Base-by-base conservation (phyloP, 1,140 invertebrate genomes). In the Diabrotica undecimpunctata region DNA sequence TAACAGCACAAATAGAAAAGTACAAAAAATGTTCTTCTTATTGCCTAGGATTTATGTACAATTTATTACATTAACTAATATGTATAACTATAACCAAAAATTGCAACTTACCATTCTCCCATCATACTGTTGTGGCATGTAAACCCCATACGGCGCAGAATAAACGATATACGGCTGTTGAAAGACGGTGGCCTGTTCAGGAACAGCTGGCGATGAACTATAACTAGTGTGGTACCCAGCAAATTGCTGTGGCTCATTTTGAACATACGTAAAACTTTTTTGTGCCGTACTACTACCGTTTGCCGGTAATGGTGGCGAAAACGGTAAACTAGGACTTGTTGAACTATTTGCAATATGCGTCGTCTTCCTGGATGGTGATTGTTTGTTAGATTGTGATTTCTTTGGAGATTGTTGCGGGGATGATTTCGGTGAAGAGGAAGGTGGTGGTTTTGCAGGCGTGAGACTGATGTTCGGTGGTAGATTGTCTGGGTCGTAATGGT, bases 401-500 rank as follows among this genome's bases (percentile, higher is more conserved):
- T 75, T 70, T 4, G 68, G 66, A 8, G 70, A 70, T 39, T 58
- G 36, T 38, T 36, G 35, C 11, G 6, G 56, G n/a, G 25, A 37
- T n/a, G 13, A 11, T 59, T 64, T 73, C 53, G 66, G 62, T 11
- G 69, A 69, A 5, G 72, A 60, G 5, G 70, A 46, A 8, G 66
- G 66, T 38, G 69, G 71, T 12, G 70, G 66, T 64, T 73, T 72
- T 1, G 52, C 14, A 7, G 66, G 39, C 5, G 56, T 57, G n/a
- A 41, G 63, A 11, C 52, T 61, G 8, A 77, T 75, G 65, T 71
- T 81, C 74, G 76, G 83, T 72, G 85, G 87, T 66, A 86, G 85
- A 76, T 89, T 90, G 46, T 83, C 82, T 46, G 90, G 89, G 76
- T 90, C 88, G 76, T 86, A 90, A 62, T 87, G 87, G 76, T 92